Conservation (phyloP, 2,888 invertebrate species). For the Andrena camellia region DNA sequence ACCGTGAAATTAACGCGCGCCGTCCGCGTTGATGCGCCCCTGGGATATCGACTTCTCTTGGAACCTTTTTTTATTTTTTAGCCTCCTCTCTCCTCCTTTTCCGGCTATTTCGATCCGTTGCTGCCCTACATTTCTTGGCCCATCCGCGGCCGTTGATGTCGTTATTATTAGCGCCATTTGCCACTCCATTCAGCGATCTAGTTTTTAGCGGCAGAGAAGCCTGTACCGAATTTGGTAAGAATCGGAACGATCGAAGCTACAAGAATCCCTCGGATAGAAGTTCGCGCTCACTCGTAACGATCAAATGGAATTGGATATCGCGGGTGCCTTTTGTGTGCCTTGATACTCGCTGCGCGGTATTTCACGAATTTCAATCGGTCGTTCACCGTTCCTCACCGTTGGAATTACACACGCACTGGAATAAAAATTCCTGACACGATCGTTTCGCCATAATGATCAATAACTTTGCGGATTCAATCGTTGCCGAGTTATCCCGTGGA, state of each 20-base stretch:
- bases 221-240: not conserved
- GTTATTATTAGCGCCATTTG: not conserved
- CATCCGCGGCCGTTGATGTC: not conserved
- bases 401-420: conserved; percentile 34
- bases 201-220: not conserved
- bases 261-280: not conserved
- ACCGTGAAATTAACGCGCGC: conserved; percentile 7
- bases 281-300: not conserved
- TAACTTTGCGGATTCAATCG: conserved; percentile 40
- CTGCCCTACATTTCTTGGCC: not conserved
- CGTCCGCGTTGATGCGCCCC: not conserved
- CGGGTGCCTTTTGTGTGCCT: conserved; percentile 49
- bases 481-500: conserved; percentile 14
- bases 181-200: not conserved
- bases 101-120: not conserved
- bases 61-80: not conserved
- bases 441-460: conserved; percentile 38
- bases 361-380: conserved; percentile 52
- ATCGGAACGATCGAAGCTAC: not conserved
- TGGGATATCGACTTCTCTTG: not conserved
- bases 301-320: conserved; percentile 38
- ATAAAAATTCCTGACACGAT: conserved; percentile 58
- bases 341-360: conserved; percentile 54
- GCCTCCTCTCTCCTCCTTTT: not conserved
- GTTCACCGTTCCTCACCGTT: conserved; percentile 59